Base-by-base conservation (phyloP, 2,888 invertebrate genomes). In the Nesidiocoris tenuis region DNA sequence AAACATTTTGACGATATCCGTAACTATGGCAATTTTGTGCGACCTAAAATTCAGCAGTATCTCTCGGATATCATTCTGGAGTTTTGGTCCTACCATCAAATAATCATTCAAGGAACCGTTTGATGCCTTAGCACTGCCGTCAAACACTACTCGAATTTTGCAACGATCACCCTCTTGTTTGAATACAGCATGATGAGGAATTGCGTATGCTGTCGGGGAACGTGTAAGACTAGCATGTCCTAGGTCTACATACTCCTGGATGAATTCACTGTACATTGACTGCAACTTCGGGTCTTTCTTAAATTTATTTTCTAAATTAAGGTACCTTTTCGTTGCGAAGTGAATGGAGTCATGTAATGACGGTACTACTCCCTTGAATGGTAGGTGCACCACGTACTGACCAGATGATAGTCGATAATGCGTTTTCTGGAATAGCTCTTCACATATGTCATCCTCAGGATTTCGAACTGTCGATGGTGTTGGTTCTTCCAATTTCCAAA, bases 61-160 rank as follows among this genome's bases (percentile, higher is more conserved):
- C 22, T 17, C 23, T 17, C 64, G 39, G 25, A 74, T 74, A 24
- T 74, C 74, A 24, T 55, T 65, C 25, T 67, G 59, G 21, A 67
- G 25, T 57, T 67, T 75, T 3, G 65, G 66, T 9, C 57, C 67
- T 1, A 61, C 23, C 22, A 66, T 61, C 0, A 75, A 23, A 75
- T 66, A 59, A 16, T 75, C 75, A n/a, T 75, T 75, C 59, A 75
- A 56, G 7, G 75, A 75, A n/a, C 66, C 74, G 12, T 54, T 39
- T 80, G 9, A 56, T 5, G 65, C 23, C 17, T 23, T 57, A 0
- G 75, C 18, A 1, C 59, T 59, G 16, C 39, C 75, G 59, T 75
- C 75, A 16, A 75, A 75, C 1, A 75, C 75, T 18, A 75, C 57
- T 24, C 66, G 66, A 9, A 66, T 24, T 39, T 66, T 66, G 16